These are phyloP conservation scores for Puffinus mauretanicus DNA, from an alignment of 2,113 vertebrate species.

Conservation along the genomic window DNA sequence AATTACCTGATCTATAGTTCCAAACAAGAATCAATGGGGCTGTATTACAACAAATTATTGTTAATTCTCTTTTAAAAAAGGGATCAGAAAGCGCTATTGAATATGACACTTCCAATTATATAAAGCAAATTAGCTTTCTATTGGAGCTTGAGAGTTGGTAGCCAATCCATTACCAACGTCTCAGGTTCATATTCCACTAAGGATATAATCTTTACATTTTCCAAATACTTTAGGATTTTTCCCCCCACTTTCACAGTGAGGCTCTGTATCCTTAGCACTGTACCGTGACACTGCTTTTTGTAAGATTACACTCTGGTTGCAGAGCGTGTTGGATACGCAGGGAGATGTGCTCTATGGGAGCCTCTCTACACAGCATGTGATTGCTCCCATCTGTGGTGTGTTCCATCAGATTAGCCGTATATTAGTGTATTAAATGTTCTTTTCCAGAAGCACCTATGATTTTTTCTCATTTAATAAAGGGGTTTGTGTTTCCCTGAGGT, in stretches of 20 bases:
- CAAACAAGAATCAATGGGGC: slow-evolving; percentile 48
- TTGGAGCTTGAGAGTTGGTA: not conserved
- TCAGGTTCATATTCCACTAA: not conserved
- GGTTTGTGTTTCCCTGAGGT: not conserved
- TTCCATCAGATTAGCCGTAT: not conserved
- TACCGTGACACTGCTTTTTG: accelerated
- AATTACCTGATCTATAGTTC: slow-evolving; percentile 39
- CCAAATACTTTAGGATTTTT: not conserved
- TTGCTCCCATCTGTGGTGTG: not conserved
- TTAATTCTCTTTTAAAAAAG: not conserved
- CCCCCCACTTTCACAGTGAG: accelerated
- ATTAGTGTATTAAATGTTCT: not conserved
- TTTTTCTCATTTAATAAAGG: not conserved
- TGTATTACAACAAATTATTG: slow-evolving; percentile 38
- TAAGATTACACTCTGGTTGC: accelerated
- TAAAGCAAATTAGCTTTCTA: not conserved
- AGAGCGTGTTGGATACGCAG: accelerated
- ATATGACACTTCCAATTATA: slow-evolving; percentile 49
- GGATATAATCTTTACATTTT: not conserved
- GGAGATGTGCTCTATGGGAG: accelerated
- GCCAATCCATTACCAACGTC: accelerated
- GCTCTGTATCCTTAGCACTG: not conserved
- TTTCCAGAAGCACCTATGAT: accelerated
- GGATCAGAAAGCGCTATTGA: slow-evolving; percentile 25
- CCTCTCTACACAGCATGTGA: accelerated